phyloP scores from a whole-genome alignment of 2,797 vertebrate genomes.

The Orestias chungarensis region DNA sequence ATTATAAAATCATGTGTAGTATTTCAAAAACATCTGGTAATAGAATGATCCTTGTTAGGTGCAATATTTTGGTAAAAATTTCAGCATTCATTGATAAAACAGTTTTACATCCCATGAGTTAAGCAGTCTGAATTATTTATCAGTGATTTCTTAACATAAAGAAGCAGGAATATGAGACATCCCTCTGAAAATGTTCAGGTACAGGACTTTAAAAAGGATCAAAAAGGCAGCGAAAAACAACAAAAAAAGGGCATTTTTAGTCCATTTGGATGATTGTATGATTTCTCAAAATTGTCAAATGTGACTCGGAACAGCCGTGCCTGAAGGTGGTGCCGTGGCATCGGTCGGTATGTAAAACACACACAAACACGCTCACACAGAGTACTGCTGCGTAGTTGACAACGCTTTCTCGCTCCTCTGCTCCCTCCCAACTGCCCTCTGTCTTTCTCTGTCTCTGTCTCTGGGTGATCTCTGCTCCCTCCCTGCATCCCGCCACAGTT shows the following conservation, averaged over 20 bases:
- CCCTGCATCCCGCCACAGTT: conserved; percentile 86
- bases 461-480: conserved; percentile 76
- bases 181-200: neutral
- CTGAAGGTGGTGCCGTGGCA: conserved; percentile 49
- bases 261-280: conserved; percentile 3
- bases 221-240: neutral
- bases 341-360: conserved; percentile 64
- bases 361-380: conserved; percentile 39
- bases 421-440: conserved; percentile 85
- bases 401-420: conserved; percentile 90
- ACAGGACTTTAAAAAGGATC: neutral
- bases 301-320: conserved; percentile 25
- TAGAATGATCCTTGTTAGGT: neutral
- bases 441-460: conserved; percentile 74
- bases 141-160: neutral
- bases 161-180: neutral
- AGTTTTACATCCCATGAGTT: neutral
- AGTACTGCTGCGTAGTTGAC: conserved; percentile 84
- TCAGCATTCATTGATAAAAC: neutral
- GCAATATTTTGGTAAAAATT: neutral
- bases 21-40: neutral
- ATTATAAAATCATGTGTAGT: neutral
- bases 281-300: conserved; percentile 25
- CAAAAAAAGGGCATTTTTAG: neutral
- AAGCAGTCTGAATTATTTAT: neutral